These are phyloP conservation scores for Oenanthe oenanthe DNA, from an alignment of 2,113 vertebrate species.

Conservation along the genomic window DNA sequence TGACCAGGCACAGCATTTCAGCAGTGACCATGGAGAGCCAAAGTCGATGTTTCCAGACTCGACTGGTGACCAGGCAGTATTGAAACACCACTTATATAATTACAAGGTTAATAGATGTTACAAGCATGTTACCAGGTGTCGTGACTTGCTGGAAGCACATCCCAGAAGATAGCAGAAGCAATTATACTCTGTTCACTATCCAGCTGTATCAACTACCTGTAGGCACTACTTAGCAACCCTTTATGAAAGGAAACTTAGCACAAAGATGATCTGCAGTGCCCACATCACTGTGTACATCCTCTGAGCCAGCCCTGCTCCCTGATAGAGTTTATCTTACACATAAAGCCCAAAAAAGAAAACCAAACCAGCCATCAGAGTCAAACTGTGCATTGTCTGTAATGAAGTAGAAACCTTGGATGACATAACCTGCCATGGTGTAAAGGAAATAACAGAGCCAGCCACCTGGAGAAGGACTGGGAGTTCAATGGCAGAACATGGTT, in stretches of 20 bases:
- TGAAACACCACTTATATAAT: constrained; percentile 26
- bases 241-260: neutral
- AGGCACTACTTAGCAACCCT: neutral
- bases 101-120: constrained; percentile 41
- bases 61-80: neutral
- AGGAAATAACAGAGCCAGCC: neutral
- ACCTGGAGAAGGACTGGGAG: neutral
- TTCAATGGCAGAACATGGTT: neutral
- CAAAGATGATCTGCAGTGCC: neutral
- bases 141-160: constrained; percentile 28
- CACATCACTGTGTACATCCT: neutral
- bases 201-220: neutral
- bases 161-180: constrained; percentile 28
- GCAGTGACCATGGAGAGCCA: neutral
- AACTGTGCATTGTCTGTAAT: neutral
- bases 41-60: neutral
- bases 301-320: neutral
- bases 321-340: neutral
- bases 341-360: neutral
- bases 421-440: neutral
- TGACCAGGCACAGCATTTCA: neutral
- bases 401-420: neutral
- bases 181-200: constrained; percentile 7
- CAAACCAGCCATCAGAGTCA: neutral
- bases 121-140: neutral